These are phyloP conservation scores for Phengaris arion DNA, from an alignment of 2,888 invertebrate species.

Conservation along the genomic window DNA sequence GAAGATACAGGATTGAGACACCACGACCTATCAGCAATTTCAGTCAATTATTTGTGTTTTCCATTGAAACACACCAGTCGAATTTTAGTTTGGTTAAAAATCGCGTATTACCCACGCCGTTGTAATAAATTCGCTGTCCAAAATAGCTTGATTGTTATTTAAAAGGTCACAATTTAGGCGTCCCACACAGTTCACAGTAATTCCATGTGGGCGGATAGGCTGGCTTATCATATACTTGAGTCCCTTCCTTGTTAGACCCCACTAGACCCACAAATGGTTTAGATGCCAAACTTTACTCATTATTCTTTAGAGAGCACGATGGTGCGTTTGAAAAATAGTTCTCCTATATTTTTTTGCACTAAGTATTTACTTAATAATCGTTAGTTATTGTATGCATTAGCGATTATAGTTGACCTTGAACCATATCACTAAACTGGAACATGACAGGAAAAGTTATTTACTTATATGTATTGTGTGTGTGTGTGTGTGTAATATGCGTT, in stretches of 20 bases:
- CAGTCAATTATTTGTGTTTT: no score
- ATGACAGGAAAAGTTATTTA: background rate
- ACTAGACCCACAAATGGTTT: background rate
- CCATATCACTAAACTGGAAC: constrained; percentile 7
- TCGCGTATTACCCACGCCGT: background rate
- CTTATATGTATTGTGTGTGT: background rate
- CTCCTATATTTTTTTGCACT: no score
- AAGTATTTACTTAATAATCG: no score
- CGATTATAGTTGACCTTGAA: background rate
- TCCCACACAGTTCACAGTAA: constrained; percentile 15
- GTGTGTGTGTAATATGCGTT: background rate
- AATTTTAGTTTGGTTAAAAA: background rate
- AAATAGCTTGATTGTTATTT: constrained; percentile 25
- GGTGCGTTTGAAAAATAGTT: background rate
- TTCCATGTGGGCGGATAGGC: constrained; percentile 16
- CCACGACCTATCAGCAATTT: no score
- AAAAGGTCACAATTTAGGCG: constrained; percentile 25
- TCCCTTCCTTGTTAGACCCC: constrained; percentile 7
- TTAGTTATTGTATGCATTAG: background rate
- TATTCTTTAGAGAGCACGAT: background rate
- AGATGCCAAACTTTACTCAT: background rate
- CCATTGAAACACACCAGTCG: no score
- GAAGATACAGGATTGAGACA: no score
- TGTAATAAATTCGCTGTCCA: background rate
- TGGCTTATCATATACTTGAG: constrained; percentile 16